Evolutionary conservation across 2,888 invertebrate genomes (phyloP).

Genomic region (Tachina grossa): DNA sequence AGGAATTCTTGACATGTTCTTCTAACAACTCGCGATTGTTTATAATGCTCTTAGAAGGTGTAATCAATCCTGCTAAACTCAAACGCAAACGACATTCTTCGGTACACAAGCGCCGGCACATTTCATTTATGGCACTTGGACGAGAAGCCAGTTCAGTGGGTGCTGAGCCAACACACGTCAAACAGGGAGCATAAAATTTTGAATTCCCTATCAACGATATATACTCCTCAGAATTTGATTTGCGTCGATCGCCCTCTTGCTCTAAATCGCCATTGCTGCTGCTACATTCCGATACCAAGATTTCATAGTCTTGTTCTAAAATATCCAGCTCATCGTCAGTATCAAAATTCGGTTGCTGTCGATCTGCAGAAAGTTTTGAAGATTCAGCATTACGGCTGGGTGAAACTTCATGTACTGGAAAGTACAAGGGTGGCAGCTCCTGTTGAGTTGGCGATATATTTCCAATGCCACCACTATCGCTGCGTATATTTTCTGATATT

Average conservation of each 20-base stretch:
- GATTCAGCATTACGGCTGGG: not conserved
- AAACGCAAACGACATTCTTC: slow-evolving; percentile 77
- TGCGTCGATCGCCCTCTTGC: slow-evolving; percentile 52
- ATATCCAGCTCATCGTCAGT: slow-evolving; percentile 69
- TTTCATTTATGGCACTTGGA: slow-evolving; percentile 76
- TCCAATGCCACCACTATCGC: slow-evolving; percentile 71
- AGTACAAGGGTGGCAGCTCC: slow-evolving; percentile 78
- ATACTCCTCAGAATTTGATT: slow-evolving; percentile 61
- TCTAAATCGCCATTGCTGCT: slow-evolving; percentile 68
- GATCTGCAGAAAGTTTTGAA: not conserved
- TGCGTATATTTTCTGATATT: slow-evolving; percentile 69
- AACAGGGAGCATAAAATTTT: slow-evolving; percentile 74
- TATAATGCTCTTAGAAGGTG: slow-evolving; percentile 49
- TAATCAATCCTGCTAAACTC: slow-evolving; percentile 72
- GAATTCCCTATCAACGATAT: slow-evolving; percentile 72
- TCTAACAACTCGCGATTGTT: slow-evolving; percentile 60
- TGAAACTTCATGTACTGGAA: slow-evolving; percentile 67
- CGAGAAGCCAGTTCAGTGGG: slow-evolving; percentile 70
- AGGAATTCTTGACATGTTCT: slow-evolving; percentile 64
- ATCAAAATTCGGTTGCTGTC: slow-evolving; percentile 25
- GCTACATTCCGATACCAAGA: slow-evolving; percentile 73
- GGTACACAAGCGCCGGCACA: slow-evolving; percentile 79
- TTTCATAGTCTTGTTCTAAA: slow-evolving; percentile 72
- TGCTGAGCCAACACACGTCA: slow-evolving; percentile 75
- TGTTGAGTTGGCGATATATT: slow-evolving; percentile 74